Conservation (phyloP, 2,797 vertebrate species). For the Myotis myotis region DNA sequence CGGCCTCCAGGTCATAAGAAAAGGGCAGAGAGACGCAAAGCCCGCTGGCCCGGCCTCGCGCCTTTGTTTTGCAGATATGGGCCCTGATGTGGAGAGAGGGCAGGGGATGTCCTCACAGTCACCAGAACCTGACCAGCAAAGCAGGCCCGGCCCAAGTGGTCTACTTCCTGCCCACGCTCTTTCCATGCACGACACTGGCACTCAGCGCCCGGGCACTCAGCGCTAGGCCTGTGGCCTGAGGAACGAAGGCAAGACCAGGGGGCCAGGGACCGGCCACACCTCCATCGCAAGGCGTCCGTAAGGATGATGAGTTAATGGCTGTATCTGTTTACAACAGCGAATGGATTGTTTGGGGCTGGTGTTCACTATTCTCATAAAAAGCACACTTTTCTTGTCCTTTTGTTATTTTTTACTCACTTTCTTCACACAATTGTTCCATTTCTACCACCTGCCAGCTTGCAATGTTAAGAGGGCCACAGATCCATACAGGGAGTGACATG, state of each 20-base stretch:
- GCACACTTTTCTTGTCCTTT: neutral
- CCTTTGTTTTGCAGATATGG: neutral
- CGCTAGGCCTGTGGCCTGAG: neutral
- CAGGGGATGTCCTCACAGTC: neutral
- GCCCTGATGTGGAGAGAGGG: neutral
- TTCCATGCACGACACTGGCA: accelerated
- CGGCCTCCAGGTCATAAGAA: neutral
- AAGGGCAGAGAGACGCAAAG: neutral
- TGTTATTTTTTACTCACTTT: neutral
- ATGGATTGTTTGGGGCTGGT: no score
- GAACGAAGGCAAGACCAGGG: neutral
- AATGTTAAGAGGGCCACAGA: neutral
- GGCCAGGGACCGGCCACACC: neutral
- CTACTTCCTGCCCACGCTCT: neutral
- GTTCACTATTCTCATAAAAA: neutral
- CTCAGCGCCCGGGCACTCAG: neutral
- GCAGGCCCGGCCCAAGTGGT: neutral
- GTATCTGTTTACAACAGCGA: neutral
- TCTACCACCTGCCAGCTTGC: neutral
- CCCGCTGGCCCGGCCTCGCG: neutral
- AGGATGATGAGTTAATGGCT: neutral
- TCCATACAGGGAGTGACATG: neutral
- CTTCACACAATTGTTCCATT: neutral
- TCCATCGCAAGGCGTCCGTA: accelerated
- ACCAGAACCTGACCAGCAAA: neutral